Evolutionary conservation across 2,113 vertebrate genomes (phyloP), one percentile per base, ranked within the genome.

Genomic region (Stercorarius parasiticus): DNA sequence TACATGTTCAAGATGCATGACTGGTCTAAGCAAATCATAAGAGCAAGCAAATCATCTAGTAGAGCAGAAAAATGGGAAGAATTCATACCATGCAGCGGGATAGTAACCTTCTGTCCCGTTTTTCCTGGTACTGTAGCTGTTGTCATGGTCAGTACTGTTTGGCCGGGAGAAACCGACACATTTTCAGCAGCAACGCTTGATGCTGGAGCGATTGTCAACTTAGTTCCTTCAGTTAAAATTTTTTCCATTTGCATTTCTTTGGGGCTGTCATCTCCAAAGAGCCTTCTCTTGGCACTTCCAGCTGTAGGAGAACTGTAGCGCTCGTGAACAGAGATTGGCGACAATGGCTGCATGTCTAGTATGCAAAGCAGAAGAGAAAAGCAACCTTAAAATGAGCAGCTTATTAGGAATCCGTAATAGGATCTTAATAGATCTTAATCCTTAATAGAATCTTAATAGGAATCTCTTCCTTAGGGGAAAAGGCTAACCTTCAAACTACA

Each of bases 221-320:
- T 98, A 15, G 97, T 98, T 79, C 97, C 96, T 78, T 98, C 98
- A 0, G 93, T 95, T 42, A 98, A 53, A 30, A 96, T 70, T 91
- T 97, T 98, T 47, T 98, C 98, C 36, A 95, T 40, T 52, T 97
- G 96, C n/a, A 97, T 94, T 76, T 98, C 98, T 70, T 96, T 86
- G 92, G 98, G 93, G 87, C 89, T 95, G 72, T 99, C 99, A n/a
- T 99, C 99, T 20, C 98, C 99, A 66, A 99, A 99, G 34, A 99
- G 99, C 62, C 99, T 99, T 10, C 99, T 98, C 81, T 99, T 99
- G 8, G 99, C 99, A 71, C 99, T 99, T 70, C 99, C 99, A 8
- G 99, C 99, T 3, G 98, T 95, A 17, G 99, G 99, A 53, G 99
- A 99, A 97, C 99, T 99, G 97, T 99, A 99, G 62, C 99, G 98